Evolutionary conservation across 2,888 invertebrate species (phyloP).

Genomic region (Unio pictorum): DNA sequence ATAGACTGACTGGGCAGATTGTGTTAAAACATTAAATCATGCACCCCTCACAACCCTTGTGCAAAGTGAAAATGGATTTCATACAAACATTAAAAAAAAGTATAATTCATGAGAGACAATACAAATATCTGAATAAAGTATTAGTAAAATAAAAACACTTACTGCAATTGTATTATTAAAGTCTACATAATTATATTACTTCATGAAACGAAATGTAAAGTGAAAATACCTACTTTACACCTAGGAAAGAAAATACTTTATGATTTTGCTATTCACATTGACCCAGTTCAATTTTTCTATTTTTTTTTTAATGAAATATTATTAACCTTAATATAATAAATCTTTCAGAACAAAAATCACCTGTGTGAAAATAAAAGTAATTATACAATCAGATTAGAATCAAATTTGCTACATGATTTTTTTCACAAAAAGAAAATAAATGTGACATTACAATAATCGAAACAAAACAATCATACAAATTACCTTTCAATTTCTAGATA

Average conservation of each 20-base stretch:
- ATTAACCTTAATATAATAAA: constrained; percentile 1
- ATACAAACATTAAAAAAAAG: background rate
- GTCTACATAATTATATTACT: background rate
- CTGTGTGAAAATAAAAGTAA: background rate
- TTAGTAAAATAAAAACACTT: constrained; percentile 4
- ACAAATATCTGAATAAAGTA: background rate
- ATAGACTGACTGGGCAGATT: too few relatives aligned
- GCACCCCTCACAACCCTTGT: too few relatives aligned
- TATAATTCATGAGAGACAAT: background rate
- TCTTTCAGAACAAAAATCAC: background rate
- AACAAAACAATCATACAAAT: background rate
- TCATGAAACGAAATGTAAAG: too few relatives aligned
- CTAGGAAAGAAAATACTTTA: too few relatives aligned
- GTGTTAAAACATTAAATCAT: too few relatives aligned
- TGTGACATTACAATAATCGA: background rate
- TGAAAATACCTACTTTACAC: too few relatives aligned
- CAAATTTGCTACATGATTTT: background rate
- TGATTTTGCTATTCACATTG: too few relatives aligned
- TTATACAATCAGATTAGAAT: background rate
- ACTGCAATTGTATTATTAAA: background rate
- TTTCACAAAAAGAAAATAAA: background rate
- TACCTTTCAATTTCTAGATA: background rate
- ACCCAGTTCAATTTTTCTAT: too few relatives aligned
- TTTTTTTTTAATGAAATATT: background rate
- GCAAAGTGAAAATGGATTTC: too few relatives aligned